phyloP scores from a whole-genome alignment of 2,113 vertebrate genomes.

The Puffinus mauretanicus region DNA sequence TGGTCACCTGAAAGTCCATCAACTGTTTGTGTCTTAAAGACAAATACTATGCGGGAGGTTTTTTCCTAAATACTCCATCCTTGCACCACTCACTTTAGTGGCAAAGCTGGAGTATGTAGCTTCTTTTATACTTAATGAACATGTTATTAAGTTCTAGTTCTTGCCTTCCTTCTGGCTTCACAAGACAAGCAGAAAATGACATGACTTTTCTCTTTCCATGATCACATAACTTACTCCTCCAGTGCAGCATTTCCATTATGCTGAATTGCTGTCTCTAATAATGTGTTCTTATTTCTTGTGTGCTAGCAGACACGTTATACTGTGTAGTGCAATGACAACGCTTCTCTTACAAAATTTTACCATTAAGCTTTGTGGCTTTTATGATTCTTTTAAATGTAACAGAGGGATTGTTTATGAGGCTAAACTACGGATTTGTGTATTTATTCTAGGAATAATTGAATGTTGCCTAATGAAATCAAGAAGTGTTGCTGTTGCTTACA shows the following conservation, averaged over 20 bases:
- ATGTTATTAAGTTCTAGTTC: neutral
- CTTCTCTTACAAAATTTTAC: neutral
- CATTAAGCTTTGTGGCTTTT: neutral
- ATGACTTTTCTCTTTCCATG: neutral
- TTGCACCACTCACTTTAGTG: neutral
- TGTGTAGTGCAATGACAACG: neutral
- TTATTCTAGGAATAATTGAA: neutral
- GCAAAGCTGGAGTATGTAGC: neutral
- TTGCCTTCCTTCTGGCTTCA: neutral
- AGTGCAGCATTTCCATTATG: neutral
- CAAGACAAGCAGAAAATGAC: neutral
- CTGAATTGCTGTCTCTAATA: neutral
- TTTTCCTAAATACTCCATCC: neutral
- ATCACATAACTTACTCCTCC: neutral
- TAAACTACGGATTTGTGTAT: neutral
- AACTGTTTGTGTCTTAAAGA: neutral
- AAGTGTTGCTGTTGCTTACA: neutral
- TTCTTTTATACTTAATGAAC: neutral
- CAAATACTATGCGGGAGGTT: neutral
- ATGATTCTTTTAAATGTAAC: neutral
- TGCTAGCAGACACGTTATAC: neutral
- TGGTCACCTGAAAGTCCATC: neutral
- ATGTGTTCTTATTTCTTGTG: neutral
- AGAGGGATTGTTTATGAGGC: neutral
- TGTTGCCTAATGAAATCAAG: neutral